A percentile compares a stretch with the other conserved stretches of the same genome.
Evolutionary conservation across 2,797 vertebrate species (phyloP).

Genomic region (Tenualosa ilisha): DNA sequence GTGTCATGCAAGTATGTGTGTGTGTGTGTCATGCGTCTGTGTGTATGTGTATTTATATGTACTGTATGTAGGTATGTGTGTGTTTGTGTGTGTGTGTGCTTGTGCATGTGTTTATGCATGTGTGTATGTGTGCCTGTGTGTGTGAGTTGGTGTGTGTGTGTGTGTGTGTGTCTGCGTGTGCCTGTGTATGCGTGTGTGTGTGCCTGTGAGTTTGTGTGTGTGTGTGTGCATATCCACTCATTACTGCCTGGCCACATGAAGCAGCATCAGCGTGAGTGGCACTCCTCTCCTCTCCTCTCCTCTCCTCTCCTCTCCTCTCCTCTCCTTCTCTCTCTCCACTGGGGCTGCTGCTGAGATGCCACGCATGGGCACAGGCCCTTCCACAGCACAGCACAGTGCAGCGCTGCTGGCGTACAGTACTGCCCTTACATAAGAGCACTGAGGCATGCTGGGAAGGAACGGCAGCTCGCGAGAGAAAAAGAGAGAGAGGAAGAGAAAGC

Average conservation of each 20-base stretch:
- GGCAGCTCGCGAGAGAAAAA: not conserved
- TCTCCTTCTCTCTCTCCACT: not conserved
- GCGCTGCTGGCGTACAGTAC: conserved; percentile 39
- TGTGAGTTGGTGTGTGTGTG: not conserved
- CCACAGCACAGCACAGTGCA: conserved; percentile 16
- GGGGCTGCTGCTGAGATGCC: not conserved
- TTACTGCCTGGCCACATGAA: not conserved
- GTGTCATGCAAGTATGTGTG: not conserved
- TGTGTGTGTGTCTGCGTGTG: not conserved
- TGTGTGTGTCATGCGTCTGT: not conserved
- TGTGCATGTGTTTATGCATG: not conserved
- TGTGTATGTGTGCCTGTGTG: not conserved
- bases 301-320: not conserved
- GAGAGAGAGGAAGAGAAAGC: not conserved
- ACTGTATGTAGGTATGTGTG: not conserved
- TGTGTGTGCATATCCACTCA: conserved; percentile 36
- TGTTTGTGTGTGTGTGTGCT: not conserved
- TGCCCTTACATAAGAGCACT: conserved; percentile 43
- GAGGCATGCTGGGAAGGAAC: conserved; percentile 8
- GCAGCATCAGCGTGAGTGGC: not conserved
- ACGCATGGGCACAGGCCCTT: not conserved
- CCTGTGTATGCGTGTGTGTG: not conserved
- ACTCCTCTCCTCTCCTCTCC: not conserved
- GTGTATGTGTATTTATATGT: not conserved
- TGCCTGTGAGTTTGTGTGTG: conserved; percentile 19